phyloP scores from a whole-genome alignment of 2,113 vertebrate genomes.

The human (Homo sapiens) region DNA sequence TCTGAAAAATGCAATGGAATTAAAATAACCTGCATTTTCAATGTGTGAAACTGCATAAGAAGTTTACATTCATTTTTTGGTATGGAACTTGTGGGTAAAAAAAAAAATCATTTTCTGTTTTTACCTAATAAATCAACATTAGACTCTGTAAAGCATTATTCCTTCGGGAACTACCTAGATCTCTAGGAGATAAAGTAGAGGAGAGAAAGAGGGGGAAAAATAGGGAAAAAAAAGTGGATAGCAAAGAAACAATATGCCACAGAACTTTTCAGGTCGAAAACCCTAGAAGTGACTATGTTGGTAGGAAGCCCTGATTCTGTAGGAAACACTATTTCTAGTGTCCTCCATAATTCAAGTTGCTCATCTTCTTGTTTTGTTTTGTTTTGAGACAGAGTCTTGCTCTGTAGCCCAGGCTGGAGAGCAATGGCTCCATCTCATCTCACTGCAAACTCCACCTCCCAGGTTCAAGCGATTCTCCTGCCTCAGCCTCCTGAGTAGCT shows the following conservation, averaged over 20 bases:
- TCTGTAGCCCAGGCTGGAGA: too few species aligned
- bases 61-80: background rate
- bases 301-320: background rate
- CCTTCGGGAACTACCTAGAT: background rate
- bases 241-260: background rate
- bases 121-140: conserved; percentile 6
- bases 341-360: too few species aligned
- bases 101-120: background rate
- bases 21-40: conserved; percentile 24
- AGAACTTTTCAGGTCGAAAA: background rate
- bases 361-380: too few species aligned
- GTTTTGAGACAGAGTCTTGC: too few species aligned
- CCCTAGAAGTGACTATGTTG: background rate
- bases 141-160: background rate
- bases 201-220: background rate
- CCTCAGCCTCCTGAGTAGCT: too few species aligned
- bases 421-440: too few species aligned
- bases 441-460: too few species aligned
- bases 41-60: background rate
- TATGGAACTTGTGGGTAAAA: background rate
- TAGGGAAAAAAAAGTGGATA: background rate
- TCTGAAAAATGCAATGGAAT: conserved; percentile 73
- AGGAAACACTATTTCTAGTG: too few species aligned
- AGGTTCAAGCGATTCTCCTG: too few species aligned
- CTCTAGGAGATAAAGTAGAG: background rate